Base-by-base conservation (phyloP, 2,888 invertebrate species). In the Chamaedrilus cognettii region DNA sequence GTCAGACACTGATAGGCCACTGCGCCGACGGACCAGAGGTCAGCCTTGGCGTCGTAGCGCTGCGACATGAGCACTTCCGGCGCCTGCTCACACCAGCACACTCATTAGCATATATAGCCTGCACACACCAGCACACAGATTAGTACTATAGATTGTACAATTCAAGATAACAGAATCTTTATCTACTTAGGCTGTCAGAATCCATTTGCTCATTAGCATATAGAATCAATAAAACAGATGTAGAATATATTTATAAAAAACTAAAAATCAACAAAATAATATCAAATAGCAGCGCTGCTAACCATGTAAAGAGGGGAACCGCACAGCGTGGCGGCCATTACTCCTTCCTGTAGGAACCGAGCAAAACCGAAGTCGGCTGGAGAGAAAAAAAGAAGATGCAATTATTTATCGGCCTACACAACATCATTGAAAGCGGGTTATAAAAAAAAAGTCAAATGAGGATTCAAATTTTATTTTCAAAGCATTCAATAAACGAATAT, bases 301-400 rank as follows among this genome's bases (percentile, higher is more conserved):
- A 94, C 95, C 98, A 99, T 99, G 83, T 99, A 99, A 99, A 99
- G 99, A 19, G 99, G 99, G 56, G 98, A 99, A 58, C 99, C 99
- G 85, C 99, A 99, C 52, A 99, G 87, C 35, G 99, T 99, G 71
- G 96, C 98, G 64, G 99, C 99, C 99, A 99, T 99, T 64, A 96
- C 96, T 71, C 99, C 99, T 83, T 98, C 98, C 85, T 94, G 92
- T 57, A 99, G 88, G 85, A 99, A 98, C 83, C 99, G 88, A 63
- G 99, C 99, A 86, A 99, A 99, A 61, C 99, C 99, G 87, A 99
- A 99, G 87, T 99, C 99, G 81, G 97, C 97, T 92, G 78, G 23
- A 76, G 76, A 58, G 60, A 7, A 7, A 42, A 7, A 42, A 42
- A 42, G 7, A 42, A 7, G 19, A 42, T 42, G 42, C 7, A 42